Conservation (phyloP, 1,140 invertebrate species). For the Holotrichia oblita region DNA sequence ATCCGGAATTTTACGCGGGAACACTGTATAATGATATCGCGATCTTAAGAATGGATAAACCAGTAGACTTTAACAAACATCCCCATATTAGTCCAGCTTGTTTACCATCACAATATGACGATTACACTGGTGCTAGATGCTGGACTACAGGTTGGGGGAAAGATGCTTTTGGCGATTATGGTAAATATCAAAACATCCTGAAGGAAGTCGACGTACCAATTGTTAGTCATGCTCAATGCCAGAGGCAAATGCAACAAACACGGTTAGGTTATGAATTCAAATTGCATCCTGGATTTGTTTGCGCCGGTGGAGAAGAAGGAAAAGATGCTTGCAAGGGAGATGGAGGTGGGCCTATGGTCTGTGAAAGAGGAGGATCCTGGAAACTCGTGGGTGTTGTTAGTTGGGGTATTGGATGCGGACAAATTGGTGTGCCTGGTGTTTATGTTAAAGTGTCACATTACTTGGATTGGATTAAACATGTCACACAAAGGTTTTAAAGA, state of each 20-base stretch:
- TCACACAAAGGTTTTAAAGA: constrained; percentile 67
- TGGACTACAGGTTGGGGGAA: constrained; percentile 97
- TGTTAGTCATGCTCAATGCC: constrained; percentile 79
- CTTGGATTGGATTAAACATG: constrained; percentile 85
- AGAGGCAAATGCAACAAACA: constrained; percentile 81
- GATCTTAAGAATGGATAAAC: constrained; percentile 80
- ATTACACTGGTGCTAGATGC: constrained; percentile 78
- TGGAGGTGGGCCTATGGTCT: constrained; percentile 91
- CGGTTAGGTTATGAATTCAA: constrained; percentile 85
- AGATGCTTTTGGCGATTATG: constrained; percentile 88
- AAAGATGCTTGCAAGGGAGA: constrained; percentile 94
- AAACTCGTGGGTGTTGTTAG: constrained; percentile 89
- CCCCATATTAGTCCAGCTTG: constrained; percentile 92
- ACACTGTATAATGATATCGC: constrained; percentile 91
- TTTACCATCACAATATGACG: constrained; percentile 80
- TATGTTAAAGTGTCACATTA: constrained; percentile 88
- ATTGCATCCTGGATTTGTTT: constrained; percentile 87
- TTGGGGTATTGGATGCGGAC: constrained; percentile 90
- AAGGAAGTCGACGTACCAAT: constrained; percentile 92
- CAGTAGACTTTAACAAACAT: constrained; percentile 82
- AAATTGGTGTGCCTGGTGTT: constrained; percentile 88
- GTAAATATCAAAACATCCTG: constrained; percentile 90
- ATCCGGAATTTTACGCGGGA: constrained; percentile 91
- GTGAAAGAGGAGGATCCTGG: constrained; percentile 84
- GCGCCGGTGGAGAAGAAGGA: constrained; percentile 91